Evolutionary conservation across 1,140 invertebrate species (phyloP).

Genomic region (Schlechtendalia chinensis): DNA sequence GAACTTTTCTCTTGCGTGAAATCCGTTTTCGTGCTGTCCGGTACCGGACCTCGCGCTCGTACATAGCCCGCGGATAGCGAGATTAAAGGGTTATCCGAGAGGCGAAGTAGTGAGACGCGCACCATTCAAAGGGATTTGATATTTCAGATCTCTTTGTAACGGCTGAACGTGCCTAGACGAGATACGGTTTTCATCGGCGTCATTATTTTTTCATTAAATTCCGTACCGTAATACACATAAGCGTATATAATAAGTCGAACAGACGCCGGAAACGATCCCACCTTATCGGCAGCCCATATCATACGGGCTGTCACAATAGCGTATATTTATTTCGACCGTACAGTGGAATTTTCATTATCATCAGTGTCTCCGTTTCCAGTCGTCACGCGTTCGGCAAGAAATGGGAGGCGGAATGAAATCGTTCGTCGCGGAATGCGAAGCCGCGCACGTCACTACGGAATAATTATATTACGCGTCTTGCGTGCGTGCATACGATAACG

Average conservation of each 20-base stretch:
- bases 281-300: neutral
- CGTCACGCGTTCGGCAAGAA: neutral
- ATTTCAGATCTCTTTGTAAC: no score
- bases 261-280: neutral
- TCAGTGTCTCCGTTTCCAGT: neutral
- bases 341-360: slow-evolving; percentile 4
- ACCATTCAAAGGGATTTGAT: no score
- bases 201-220: neutral
- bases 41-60: no score
- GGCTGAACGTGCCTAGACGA: no score
- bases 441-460: neutral
- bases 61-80: no score
- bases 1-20: no score
- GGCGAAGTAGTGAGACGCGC: no score
- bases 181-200: neutral
- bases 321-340: slow-evolving; percentile 9
- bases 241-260: neutral
- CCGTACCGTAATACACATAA: neutral
- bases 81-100: neutral
- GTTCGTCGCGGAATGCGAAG: slow-evolving; percentile 13
- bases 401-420: slow-evolving; percentile 15
- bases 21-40: no score
- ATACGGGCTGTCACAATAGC: no score
- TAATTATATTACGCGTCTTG: no score
- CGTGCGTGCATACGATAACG: no score